phyloP scores from a whole-genome alignment of 2,113 vertebrate species.

The Diadophis punctatus region DNA sequence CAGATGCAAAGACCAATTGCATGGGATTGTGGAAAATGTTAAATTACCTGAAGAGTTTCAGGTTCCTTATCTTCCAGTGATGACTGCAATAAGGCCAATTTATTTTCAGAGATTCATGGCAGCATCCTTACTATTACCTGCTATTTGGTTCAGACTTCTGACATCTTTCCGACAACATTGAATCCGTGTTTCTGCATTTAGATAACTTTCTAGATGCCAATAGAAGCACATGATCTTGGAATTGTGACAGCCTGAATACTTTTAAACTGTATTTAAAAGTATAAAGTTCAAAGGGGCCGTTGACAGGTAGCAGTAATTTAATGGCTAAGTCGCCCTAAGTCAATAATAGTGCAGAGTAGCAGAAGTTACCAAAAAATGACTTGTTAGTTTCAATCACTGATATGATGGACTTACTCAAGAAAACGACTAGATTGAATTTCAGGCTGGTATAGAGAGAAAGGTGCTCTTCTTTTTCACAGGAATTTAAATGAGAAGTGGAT shows the following conservation, averaged over 20 bases:
- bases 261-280: rapidly evolving
- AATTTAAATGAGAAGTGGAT: background rate
- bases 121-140: background rate
- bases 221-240: background rate
- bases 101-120: background rate
- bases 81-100: background rate
- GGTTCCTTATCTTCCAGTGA: background rate
- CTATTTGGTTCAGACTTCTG: background rate
- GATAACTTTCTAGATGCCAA: background rate
- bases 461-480: background rate
- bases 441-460: background rate
- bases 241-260: rapidly evolving
- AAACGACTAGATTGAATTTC: background rate
- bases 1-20: background rate
- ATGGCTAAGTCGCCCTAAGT: background rate
- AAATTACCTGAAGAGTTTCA: background rate
- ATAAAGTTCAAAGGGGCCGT: background rate
- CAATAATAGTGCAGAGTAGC: background rate
- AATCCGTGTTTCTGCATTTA: background rate
- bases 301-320: background rate
- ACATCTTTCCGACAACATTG: background rate
- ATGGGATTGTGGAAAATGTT: background rate
- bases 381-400: background rate
- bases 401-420: background rate
- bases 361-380: background rate